A percentile compares a stretch with the other conserved stretches of the same genome.
Conservation (phyloP, 2,797 vertebrate species). For the Chelmon rostratus region DNA sequence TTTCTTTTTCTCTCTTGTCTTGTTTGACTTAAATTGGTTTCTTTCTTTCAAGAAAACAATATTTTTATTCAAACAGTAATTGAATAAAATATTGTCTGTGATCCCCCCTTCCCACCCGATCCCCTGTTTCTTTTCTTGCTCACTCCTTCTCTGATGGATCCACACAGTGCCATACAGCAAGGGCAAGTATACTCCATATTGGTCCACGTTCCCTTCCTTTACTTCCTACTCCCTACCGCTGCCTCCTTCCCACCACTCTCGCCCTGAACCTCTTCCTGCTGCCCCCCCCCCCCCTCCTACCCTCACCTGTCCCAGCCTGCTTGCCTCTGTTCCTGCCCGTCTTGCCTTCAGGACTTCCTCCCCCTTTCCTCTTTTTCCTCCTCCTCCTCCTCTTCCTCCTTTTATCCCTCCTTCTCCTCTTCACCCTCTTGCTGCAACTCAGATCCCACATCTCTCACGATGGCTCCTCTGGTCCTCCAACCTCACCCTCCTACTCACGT, state of each 20-base stretch:
- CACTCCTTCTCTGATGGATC: constrained; percentile 99
- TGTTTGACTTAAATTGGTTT: constrained; percentile 91
- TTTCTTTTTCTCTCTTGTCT: constrained; percentile 81
- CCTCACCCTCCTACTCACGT: constrained; percentile 60
- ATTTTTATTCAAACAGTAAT: constrained; percentile 99
- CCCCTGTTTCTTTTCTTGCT: constrained; percentile 99
- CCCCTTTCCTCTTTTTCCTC: constrained; percentile 38
- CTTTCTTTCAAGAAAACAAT: constrained; percentile 94
- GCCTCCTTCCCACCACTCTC: constrained; percentile 76
- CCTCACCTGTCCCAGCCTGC: constrained; percentile 84
- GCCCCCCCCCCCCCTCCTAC: constrained; percentile 59
- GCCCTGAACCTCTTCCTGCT: constrained; percentile 85
- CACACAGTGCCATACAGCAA: constrained; percentile 96
- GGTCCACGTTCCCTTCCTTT: constrained; percentile 92
- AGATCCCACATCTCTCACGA: constrained; percentile 89
- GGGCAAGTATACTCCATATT: constrained; percentile 99
- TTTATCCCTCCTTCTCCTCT: constrained; percentile 66
- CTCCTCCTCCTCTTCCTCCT: constrained; percentile 62
- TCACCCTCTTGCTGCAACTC: constrained; percentile 85
- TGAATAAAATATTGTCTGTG: constrained; percentile 99
- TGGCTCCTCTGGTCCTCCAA: constrained; percentile 75
- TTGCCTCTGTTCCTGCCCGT: constrained; percentile 84
- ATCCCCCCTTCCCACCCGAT: constrained; percentile 93
- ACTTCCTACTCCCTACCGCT: constrained; percentile 81
- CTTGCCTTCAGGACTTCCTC: constrained; percentile 78